These are phyloP conservation scores for Diabrotica undecimpunctata DNA, from an alignment of 1,140 invertebrate genomes.

Conservation along the genomic window DNA sequence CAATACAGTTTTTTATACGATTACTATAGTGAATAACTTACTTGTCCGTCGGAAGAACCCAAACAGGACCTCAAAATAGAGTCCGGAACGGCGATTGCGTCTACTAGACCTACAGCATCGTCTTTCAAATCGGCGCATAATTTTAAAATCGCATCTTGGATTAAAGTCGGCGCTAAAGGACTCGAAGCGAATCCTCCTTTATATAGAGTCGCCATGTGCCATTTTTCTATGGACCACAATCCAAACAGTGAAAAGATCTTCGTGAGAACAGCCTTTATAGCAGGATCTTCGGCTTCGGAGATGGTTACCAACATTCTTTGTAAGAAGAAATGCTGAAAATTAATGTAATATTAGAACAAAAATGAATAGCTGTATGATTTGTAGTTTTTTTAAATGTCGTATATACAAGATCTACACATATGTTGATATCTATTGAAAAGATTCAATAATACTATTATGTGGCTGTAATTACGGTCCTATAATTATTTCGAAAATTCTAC, in stretches of 20 bases:
- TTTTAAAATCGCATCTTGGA: conserved; percentile 57
- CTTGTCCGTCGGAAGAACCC: conserved; percentile 75
- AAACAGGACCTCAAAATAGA: conserved; percentile 78
- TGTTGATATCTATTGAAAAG: too few species aligned
- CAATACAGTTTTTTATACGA: conserved; percentile 37
- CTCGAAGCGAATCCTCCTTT: conserved; percentile 65
- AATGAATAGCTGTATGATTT: too few species aligned
- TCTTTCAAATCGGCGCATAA: conserved; percentile 64
- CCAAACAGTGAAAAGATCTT: conserved; percentile 70
- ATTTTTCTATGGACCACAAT: conserved; percentile 66
- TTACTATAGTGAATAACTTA: conserved; percentile 34
- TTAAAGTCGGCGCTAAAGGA: conserved; percentile 46
- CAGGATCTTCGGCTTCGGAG: conserved; percentile 49
- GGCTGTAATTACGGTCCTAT: too few species aligned
- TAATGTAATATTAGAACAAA: conserved; percentile 8
- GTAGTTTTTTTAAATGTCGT: too few species aligned
- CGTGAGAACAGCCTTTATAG: conserved; percentile 56
- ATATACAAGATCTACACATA: too few species aligned
- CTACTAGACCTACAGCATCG: conserved; percentile 70
- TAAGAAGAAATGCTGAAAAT: conserved; percentile 60
- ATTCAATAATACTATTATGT: too few species aligned
- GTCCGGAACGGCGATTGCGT: conserved; percentile 84
- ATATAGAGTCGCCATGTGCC: conserved; percentile 70
- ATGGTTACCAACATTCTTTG: conserved; percentile 56
- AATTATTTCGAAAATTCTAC: too few species aligned